Evolutionary conservation across 2,113 vertebrate genomes (phyloP).

Genomic region (Erinaceus europaeus): DNA sequence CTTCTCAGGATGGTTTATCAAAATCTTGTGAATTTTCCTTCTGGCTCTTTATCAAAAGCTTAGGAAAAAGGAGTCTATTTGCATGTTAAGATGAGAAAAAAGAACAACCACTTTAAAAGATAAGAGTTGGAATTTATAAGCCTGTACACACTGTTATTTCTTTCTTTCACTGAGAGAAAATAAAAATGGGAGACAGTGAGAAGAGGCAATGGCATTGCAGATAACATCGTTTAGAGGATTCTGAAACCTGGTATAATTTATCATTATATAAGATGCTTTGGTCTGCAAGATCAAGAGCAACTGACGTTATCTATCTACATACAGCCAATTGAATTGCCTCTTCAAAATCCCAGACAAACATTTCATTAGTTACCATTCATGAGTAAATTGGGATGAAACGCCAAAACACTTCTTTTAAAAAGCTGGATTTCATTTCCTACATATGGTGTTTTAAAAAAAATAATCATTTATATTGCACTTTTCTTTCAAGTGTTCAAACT

Average conservation of each 20-base stretch:
- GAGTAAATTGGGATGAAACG: slow-evolving; percentile 58
- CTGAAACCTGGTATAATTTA: slow-evolving; percentile 52
- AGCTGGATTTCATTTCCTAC: slow-evolving; percentile 56
- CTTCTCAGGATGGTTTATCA: background rate
- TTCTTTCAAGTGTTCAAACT: slow-evolving; percentile 23
- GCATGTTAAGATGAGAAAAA: slow-evolving; percentile 40
- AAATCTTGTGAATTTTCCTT: background rate
- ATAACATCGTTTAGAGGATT: slow-evolving; percentile 25
- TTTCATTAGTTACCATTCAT: slow-evolving; percentile 70
- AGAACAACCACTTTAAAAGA: slow-evolving; percentile 49
- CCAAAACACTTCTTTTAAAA: slow-evolving; percentile 55
- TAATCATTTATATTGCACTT: slow-evolving; percentile 25
- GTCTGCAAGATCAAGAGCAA: slow-evolving; percentile 56
- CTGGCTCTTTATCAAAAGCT: background rate
- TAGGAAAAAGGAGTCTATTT: slow-evolving; percentile 18
- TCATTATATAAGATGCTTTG: slow-evolving; percentile 53
- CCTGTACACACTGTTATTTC: slow-evolving; percentile 31
- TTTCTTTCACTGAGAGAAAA: slow-evolving; percentile 33
- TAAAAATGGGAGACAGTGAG: slow-evolving; percentile 25
- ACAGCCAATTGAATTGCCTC: slow-evolving; percentile 44
- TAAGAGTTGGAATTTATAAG: slow-evolving; percentile 53
- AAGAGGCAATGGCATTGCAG: background rate
- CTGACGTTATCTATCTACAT: slow-evolving; percentile 9
- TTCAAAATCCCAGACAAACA: slow-evolving; percentile 66
- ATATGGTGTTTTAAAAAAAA: slow-evolving; percentile 42